Conservation (phyloP, 2,888 invertebrate species). For the Amphipyra berbera region DNA sequence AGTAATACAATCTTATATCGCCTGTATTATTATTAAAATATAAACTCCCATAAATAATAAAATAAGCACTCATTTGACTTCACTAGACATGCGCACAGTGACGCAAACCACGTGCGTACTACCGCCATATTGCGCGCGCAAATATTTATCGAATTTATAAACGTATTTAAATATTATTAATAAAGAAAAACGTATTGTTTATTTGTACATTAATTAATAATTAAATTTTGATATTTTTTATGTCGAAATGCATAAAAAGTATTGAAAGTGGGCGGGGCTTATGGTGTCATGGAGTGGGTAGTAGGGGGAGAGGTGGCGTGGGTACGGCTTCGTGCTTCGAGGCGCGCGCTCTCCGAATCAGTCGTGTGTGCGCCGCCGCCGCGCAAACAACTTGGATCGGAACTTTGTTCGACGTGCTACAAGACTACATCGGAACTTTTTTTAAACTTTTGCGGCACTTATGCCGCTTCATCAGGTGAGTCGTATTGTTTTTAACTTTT, state of each 20-base stretch:
- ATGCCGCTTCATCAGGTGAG: constrained; percentile 86
- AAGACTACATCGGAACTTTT: constrained; percentile 67
- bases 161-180: neutral
- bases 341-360: constrained; percentile 66
- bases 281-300: constrained; percentile 40
- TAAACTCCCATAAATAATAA: constrained; percentile 28
- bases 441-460: constrained; percentile 72
- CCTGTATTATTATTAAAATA: constrained; percentile 10
- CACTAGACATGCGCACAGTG: constrained; percentile 64
- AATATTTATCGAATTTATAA: constrained; percentile 15
- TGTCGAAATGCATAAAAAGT: constrained; percentile 34
- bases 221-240: neutral
- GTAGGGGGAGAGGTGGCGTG: constrained; percentile 67
- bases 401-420: constrained; percentile 65
- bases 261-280: constrained; percentile 61
- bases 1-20: no score
- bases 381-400: constrained; percentile 65
- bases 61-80: constrained; percentile 29
- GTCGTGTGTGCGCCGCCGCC: constrained; percentile 78
- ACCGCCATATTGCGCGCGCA: constrained; percentile 49
- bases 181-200: neutral
- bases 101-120: constrained; percentile 53
- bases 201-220: neutral
- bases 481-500: constrained; percentile 29
- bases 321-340: constrained; percentile 73